phyloP scores from a whole-genome alignment of 2,113 vertebrate genomes.

The Varanus salvator region DNA sequence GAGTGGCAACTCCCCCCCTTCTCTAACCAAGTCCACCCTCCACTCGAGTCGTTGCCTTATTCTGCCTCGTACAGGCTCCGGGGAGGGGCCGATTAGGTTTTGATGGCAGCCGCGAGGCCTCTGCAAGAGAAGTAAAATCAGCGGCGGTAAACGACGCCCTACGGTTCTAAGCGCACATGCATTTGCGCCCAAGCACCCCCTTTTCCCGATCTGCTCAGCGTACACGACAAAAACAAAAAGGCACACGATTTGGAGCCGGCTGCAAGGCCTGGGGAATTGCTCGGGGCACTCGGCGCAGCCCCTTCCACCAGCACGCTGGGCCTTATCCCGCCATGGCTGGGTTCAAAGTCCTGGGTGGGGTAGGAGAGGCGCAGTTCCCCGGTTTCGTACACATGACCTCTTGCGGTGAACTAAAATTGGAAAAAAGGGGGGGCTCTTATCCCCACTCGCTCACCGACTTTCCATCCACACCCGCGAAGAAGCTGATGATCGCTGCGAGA shows the following conservation, averaged over 20 bases:
- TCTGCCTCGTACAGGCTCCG: background rate
- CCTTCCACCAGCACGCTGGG: background rate
- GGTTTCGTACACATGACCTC: background rate
- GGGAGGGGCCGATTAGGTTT: background rate
- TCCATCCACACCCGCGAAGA: background rate
- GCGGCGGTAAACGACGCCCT: background rate
- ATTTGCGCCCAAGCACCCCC: background rate
- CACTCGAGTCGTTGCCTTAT: background rate
- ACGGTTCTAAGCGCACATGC: background rate
- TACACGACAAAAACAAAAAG: background rate
- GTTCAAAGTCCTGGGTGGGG: slow-evolving; percentile 5
- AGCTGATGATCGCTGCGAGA: background rate
- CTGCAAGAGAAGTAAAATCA: background rate
- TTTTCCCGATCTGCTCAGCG: background rate
- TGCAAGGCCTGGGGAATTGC: background rate
- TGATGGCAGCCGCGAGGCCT: background rate
- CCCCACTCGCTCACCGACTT: background rate
- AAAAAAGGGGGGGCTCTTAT: background rate
- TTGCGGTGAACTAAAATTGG: background rate
- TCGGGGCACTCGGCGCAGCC: background rate
- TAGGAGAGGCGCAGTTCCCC: too few relatives aligned
- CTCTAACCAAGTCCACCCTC: background rate
- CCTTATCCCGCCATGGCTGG: background rate
- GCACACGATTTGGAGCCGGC: too few relatives aligned
- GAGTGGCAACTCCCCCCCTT: background rate